Base-by-base conservation (phyloP, 2,797 vertebrate species). In the Steatocranus sp. region DNA sequence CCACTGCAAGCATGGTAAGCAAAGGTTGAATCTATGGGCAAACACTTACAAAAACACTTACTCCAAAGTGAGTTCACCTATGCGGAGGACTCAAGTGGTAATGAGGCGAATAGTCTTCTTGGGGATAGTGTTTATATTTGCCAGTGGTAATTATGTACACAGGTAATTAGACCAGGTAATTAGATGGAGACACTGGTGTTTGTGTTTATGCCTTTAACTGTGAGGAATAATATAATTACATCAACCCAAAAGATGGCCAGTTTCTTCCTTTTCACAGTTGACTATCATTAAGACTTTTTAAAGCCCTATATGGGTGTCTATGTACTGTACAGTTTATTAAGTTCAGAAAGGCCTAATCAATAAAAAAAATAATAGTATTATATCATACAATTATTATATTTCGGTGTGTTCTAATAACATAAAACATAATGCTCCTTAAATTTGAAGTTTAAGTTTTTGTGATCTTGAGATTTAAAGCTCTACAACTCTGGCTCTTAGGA, bases 121-220 rank as follows among this genome's bases (percentile, higher is more conserved):
- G 32, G 80, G 82, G 66, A 79, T 43, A 23, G 36, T 4, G 43
- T 83, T 89, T 38, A 50, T 46, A 66, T 80, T 82, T 83, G 36
- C 23, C 70, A 18, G 17, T 80, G 32, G 78, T 86, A 76, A 87
- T 92, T 82, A 89, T 76, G 80, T 70, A 80, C 20, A 81, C 17
- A 50, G 76, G 32, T 88, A 75, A 91, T 91, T 89, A 82, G 75
- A 80, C 61, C 63, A 76, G 58, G 66, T 88, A 81, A 85, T 84
- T 84, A 83, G 49, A 46, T 46, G 38, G 48, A 76, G n/a, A 79
- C 83, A 38, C 23, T 27, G 27, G 38, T 51, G 63, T 82, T 73
- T 46, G 25, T 48, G 25, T 83, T 82, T 80, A 79, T 83, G 63
- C 30, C 8, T 12, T 48, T 73, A n/a, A 48, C 17, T 48, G 68